Conservation (phyloP, 2,113 vertebrate species). For the Periophthalmodon schlosseri region DNA sequence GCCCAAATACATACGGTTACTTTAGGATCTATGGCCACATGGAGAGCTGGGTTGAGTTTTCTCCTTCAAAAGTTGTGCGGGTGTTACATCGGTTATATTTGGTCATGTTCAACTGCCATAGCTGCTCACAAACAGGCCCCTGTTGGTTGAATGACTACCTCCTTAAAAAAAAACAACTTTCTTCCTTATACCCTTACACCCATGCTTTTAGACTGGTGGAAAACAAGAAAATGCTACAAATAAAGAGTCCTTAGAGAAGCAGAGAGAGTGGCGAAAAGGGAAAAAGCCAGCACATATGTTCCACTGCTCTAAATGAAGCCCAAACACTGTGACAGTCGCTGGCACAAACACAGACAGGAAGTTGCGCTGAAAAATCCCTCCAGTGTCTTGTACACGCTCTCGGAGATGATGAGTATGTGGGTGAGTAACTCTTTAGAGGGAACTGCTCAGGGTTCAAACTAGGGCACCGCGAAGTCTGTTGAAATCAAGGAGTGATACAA, state of each 20-base stretch:
- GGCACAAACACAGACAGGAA: slow-evolving; percentile 43
- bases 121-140: slow-evolving; percentile 5
- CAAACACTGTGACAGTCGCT: slow-evolving; percentile 44
- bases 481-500: background rate
- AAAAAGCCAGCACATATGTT: slow-evolving; percentile 76
- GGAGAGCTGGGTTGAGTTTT: background rate
- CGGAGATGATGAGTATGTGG: background rate
- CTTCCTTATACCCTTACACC: slow-evolving; percentile 35
- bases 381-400: background rate
- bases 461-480: background rate
- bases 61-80: slow-evolving; percentile 18
- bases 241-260: slow-evolving; percentile 70
- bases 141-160: background rate
- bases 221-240: slow-evolving; percentile 64
- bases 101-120: slow-evolving; percentile 14
- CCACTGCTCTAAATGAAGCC: slow-evolving; percentile 70
- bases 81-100: background rate
- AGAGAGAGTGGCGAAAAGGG: slow-evolving; percentile 47
- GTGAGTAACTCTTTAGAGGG: background rate
- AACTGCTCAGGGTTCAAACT: background rate
- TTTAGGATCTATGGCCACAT: too few relatives aligned
- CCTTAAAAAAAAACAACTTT: background rate
- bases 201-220: slow-evolving; percentile 34
- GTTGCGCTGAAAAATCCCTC: background rate
- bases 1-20: background rate